phyloP scores from a whole-genome alignment of 1,140 invertebrate species.

The Uloborus diversus region DNA sequence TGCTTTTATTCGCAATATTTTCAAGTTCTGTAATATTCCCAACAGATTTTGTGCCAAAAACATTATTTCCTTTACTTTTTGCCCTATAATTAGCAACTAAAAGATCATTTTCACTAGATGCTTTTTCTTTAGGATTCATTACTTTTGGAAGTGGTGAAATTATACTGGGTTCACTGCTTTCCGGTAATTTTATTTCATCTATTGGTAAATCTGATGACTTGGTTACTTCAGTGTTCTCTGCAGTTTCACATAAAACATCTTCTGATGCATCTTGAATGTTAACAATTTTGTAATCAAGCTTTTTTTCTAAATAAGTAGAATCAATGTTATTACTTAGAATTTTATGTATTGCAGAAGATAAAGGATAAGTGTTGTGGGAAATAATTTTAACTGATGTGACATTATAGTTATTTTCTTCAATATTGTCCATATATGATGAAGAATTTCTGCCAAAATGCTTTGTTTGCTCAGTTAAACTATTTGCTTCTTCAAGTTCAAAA shows the following conservation, averaged over 20 bases:
- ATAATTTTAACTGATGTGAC: slow-evolving; percentile 50
- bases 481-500: no score
- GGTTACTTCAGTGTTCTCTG: background rate
- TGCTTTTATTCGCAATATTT: slow-evolving; percentile 42
- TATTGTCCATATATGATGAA: background rate
- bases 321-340: slow-evolving; percentile 49
- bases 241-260: background rate
- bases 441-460: no score
- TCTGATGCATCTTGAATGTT: slow-evolving; percentile 20
- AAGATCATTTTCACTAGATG: slow-evolving; percentile 56
- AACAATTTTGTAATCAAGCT: slow-evolving; percentile 35
- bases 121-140: slow-evolving; percentile 57
- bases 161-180: slow-evolving; percentile 8
- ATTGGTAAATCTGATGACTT: background rate
- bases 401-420: slow-evolving; percentile 20
- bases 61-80: slow-evolving; percentile 40
- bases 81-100: slow-evolving; percentile 48
- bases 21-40: slow-evolving; percentile 58
- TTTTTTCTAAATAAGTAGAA: slow-evolving; percentile 42
- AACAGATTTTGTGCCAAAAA: slow-evolving; percentile 57
- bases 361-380: slow-evolving; percentile 44
- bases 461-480: no score
- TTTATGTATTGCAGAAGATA: slow-evolving; percentile 48
- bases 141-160: slow-evolving; percentile 40
- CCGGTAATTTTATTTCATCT: background rate